A percentile compares a stretch with the other conserved stretches of the same genome.
Evolutionary conservation across 2,797 vertebrate genomes (phyloP).

Genomic region (Fringilla coelebs): DNA sequence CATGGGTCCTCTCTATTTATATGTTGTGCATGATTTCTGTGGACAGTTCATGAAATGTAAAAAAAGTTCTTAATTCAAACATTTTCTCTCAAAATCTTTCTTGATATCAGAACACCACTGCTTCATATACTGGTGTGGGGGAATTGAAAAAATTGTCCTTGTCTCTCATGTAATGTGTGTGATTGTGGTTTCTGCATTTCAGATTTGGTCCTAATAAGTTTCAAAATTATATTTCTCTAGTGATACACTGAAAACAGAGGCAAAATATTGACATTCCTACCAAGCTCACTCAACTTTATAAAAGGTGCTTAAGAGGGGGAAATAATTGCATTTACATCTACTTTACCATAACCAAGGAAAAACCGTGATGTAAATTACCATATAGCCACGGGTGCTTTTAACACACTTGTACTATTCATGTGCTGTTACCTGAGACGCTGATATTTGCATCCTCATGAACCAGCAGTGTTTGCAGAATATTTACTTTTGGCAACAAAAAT

Average conservation of each 20-base stretch:
- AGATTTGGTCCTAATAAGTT: not conserved
- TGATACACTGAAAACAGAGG: not conserved
- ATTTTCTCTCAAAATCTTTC: not conserved
- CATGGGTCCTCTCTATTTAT: not conserved
- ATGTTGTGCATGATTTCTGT: not conserved
- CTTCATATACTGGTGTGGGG: not conserved
- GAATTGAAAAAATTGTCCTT: not conserved
- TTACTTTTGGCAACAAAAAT: not conserved
- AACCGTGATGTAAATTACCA: not conserved
- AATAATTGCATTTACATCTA: not conserved
- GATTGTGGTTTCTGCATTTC: not conserved
- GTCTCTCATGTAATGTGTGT: not conserved
- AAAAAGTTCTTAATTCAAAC: not conserved
- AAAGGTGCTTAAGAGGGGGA: not conserved
- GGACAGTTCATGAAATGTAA: not conserved
- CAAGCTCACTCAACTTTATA: not conserved
- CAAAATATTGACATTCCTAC: not conserved
- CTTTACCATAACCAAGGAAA: not conserved
- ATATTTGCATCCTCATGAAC: not conserved
- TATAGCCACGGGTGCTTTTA: not conserved
- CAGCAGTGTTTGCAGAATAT: not conserved
- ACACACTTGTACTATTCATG: not conserved
- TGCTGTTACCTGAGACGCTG: not conserved
- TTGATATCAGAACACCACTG: not conserved
- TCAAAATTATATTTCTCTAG: not conserved